phyloP scores from a whole-genome alignment of 2,888 invertebrate species.

The Epirrhoe alternata region DNA sequence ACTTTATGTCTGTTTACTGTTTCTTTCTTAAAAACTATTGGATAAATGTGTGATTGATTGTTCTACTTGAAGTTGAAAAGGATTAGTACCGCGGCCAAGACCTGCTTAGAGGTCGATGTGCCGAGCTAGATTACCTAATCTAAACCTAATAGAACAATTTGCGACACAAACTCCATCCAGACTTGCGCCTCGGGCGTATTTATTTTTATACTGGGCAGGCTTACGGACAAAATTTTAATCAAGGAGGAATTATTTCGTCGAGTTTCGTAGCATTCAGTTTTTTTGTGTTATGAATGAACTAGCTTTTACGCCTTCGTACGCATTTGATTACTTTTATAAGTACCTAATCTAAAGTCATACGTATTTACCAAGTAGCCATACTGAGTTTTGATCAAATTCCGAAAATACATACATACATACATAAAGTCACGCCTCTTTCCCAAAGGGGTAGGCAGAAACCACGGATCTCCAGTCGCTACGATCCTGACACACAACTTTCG shows the following conservation, averaged over 20 bases:
- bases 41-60: neutral
- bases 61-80: slow-evolving; percentile 16
- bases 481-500: too few relatives aligned
- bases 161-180: slow-evolving; percentile 5
- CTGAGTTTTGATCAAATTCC: too few relatives aligned
- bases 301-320: too few relatives aligned
- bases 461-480: too few relatives aligned
- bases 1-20: neutral
- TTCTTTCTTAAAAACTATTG: neutral
- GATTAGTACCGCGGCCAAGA: slow-evolving; percentile 17
- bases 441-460: too few relatives aligned
- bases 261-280: neutral
- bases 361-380: too few relatives aligned
- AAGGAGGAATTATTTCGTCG: neutral
- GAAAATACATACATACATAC: too few relatives aligned
- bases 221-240: slow-evolving; percentile 1
- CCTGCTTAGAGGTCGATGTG: slow-evolving; percentile 19
- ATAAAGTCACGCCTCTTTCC: too few relatives aligned
- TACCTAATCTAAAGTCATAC: too few relatives aligned
- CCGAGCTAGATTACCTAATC: slow-evolving; percentile 26
- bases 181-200: neutral
- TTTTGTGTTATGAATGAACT: neutral
- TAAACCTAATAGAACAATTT: slow-evolving; percentile 20
- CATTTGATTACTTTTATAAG: too few relatives aligned
- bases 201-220: slow-evolving; percentile 1